These are phyloP conservation scores for Phaetusa simplex DNA, from an alignment of 2,113 vertebrate species.

Conservation along the genomic window DNA sequence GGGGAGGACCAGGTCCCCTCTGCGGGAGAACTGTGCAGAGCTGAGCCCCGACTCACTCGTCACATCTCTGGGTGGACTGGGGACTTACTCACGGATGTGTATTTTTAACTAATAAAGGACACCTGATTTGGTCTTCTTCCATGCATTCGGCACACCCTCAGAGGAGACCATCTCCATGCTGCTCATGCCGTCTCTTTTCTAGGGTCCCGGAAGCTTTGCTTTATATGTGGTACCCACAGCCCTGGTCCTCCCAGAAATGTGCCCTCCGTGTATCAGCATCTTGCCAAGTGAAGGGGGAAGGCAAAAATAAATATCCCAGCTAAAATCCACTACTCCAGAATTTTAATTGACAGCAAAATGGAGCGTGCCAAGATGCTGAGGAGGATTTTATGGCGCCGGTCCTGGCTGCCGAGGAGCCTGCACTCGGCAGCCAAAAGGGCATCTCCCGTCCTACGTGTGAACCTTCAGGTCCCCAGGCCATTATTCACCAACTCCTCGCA, in stretches of 20 bases:
- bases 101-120: background rate
- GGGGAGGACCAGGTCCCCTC: background rate
- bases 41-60: background rate
- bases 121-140: background rate
- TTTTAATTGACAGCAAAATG: background rate
- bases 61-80: background rate
- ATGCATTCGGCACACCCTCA: background rate
- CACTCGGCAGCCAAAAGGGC: background rate
- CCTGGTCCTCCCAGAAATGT: background rate
- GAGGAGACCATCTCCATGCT: background rate
- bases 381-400: background rate
- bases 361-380: background rate
- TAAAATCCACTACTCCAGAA: background rate
- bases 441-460: background rate
- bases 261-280: background rate
- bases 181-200: fast-evolving
- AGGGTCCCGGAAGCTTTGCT: background rate
- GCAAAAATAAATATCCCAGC: slow-evolving; percentile 1
- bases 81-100: background rate
- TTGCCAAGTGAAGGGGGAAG: background rate
- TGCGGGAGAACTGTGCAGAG: fast-evolving
- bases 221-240: background rate
- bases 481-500: background rate
- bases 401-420: background rate
- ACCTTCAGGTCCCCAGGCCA: background rate